phyloP scores from a whole-genome alignment of 1,140 invertebrate species.

The Saccostrea cuccullata region DNA sequence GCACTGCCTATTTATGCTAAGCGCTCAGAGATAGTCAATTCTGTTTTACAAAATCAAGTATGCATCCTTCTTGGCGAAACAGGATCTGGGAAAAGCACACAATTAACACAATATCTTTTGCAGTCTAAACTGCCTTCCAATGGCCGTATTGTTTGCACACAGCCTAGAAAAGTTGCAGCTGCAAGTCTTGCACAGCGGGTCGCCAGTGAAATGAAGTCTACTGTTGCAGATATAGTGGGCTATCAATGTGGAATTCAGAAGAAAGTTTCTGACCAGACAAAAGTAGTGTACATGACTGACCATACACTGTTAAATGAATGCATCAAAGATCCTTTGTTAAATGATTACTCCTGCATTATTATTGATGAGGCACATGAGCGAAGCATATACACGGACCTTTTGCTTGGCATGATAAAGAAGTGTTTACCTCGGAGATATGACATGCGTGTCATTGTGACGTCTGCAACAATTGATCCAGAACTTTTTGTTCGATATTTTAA shows the following conservation, averaged over 20 bases:
- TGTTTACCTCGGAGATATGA: conserved; percentile 66
- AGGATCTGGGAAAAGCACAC: conserved; percentile 89
- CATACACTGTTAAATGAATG: conserved; percentile 98
- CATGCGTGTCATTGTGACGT: conserved; percentile 74
- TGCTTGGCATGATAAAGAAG: conserved; percentile 89
- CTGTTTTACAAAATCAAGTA: conserved; percentile 68
- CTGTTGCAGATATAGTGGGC: conserved; percentile 71
- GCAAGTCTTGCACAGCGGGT: conserved; percentile 73
- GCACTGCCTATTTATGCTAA: conserved; percentile 75
- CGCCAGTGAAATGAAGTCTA: conserved; percentile 69
- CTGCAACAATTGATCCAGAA: conserved; percentile 81
- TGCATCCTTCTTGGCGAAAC: conserved; percentile 95
- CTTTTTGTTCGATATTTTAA: conserved; percentile 86
- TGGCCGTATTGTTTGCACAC: conserved; percentile 86
- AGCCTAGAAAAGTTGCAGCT: conserved; percentile 77
- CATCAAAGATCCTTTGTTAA: conserved; percentile 82
- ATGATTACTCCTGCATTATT: conserved; percentile 89
- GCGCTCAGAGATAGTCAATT: conserved; percentile 65
- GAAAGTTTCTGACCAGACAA: conserved; percentile 83
- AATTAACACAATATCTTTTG: conserved; percentile 73
- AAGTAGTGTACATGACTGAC: conserved; percentile 99
- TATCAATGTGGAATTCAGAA: conserved; percentile 85
- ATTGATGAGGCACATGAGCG: conserved; percentile 99
- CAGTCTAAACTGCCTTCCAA: conserved; percentile 80
- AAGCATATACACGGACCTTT: conserved; percentile 95